Evolutionary conservation across 2,888 invertebrate species (phyloP).

Genomic region (Trichopria drosophilae): DNA sequence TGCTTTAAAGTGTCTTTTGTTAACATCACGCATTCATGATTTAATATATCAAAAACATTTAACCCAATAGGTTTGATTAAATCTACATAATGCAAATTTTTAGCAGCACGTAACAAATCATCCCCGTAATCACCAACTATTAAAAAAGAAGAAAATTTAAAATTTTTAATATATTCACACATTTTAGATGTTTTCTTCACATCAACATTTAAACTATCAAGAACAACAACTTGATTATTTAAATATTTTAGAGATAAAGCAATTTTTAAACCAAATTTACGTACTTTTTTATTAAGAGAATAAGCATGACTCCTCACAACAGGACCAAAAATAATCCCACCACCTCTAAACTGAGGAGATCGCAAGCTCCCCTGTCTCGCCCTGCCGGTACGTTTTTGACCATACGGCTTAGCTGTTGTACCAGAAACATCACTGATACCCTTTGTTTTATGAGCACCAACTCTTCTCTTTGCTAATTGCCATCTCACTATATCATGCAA

Average conservation of each 20-base stretch:
- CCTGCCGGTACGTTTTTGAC: conserved; percentile 16
- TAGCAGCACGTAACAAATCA: no score
- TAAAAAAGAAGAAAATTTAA: no score
- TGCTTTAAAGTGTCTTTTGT: conserved; percentile 10
- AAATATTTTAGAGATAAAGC: conserved; percentile 14
- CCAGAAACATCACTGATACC: conserved; percentile 18
- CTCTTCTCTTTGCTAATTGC: conserved; percentile 18
- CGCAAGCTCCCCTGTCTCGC: conserved; percentile 14
- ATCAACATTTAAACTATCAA: no score
- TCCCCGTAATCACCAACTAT: conserved; percentile 13
- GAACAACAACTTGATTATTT: no score
- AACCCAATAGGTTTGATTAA: no score
- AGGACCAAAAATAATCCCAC: conserved; percentile 15
- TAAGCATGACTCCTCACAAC: conserved; percentile 12
- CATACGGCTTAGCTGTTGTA: conserved; percentile 13
- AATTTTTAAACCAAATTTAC: conserved; percentile 11
- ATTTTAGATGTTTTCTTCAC: no score
- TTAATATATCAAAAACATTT: conserved; percentile 12
- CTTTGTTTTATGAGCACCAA: conserved; percentile 14
- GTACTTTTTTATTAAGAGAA: conserved; percentile 12
- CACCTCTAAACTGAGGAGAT: conserved; percentile 15
- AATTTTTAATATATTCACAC: no score
- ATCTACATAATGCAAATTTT: no score
- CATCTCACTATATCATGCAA: conserved; percentile 13
- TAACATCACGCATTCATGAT: conserved; percentile 6